Base-by-base conservation (phyloP, 2,113 vertebrate species). In the Peucedramus taeniatus region DNA sequence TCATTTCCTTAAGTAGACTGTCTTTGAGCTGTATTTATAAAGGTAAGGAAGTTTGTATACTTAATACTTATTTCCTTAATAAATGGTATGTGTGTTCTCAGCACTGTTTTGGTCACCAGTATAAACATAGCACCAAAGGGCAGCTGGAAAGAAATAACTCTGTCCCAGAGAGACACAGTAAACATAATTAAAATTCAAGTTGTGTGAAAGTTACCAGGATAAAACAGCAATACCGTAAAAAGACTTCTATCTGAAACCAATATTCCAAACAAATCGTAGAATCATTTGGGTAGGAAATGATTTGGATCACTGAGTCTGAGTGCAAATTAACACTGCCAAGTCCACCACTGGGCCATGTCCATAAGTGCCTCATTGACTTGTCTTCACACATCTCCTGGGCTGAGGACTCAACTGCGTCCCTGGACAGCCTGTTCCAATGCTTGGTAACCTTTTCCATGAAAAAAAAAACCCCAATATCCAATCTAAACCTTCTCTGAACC, bases 381-480 rank as follows among this genome's bases (percentile, higher is more conserved):
- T 18, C 30, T 49, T 31, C 0, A 0, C 26, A 27, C 3, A 30
- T 47, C 42, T 26, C 20, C 35, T 13, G 28, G 20, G 7, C 0
- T 44, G 70, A 31, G 14, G 24, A 39, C 33, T 57, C 49, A 44
- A 5, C 23, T 60, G 2, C 0, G 0, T 63, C 61, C 23, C 28
- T 45, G 56, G 23, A 17, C 37, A 57, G 20, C 42, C 23, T 63
- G 8, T 56, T 81, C 40, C 63, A 27, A 5, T 39, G 56, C 12
- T 40, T 40, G 28, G 11, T 22, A 50, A 35, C 20, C 31, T 23
- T 49, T 68, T 30, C 23, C 13, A 15, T 26, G 11, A 23, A 42
- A 31, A 63, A 40, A 51, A 30, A n/a, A 35, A 19, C 17, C 28
- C 11, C 20, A 22, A 40, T 31, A 35, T 1, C 37, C 22, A 23